A percentile compares a stretch with the other conserved stretches of the same genome.
Evolutionary conservation across 2,113 vertebrate genomes (phyloP).

Genomic region (Cyanocitta stelleri): DNA sequence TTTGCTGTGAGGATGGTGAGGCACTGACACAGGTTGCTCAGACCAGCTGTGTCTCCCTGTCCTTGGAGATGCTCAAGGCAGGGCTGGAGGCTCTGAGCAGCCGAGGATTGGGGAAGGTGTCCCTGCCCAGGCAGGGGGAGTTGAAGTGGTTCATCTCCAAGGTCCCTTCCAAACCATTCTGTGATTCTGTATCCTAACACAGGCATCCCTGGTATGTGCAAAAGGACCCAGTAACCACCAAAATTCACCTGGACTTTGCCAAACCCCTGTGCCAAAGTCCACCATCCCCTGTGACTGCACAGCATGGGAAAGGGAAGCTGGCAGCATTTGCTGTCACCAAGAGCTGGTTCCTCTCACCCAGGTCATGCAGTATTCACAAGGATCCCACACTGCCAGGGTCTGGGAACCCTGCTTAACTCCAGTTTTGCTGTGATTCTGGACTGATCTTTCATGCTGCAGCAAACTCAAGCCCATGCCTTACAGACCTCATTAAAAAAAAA

Average conservation of each 20-base stretch:
- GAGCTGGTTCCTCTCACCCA: neutral
- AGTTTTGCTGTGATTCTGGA: neutral
- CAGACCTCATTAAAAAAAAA: neutral
- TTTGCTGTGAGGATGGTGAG: neutral
- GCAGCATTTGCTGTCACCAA: neutral
- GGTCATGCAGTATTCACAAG: neutral
- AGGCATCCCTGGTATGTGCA: neutral
- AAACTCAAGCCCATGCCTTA: neutral
- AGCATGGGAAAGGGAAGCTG: neutral
- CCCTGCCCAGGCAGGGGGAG: neutral
- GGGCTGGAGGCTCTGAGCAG: neutral
- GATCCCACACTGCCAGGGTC: accelerated
- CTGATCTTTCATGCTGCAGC: neutral
- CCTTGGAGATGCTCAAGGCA: neutral
- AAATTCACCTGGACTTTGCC: neutral
- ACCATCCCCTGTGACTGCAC: accelerated
- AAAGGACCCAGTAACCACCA: neutral
- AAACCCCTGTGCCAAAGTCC: neutral
- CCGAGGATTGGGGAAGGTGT: neutral
- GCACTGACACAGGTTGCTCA: neutral
- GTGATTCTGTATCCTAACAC: neutral
- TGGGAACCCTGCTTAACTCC: neutral
- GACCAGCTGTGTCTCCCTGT: neutral
- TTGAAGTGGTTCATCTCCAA: neutral
- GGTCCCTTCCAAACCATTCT: neutral